Evolutionary conservation across 2,113 vertebrate genomes (phyloP), one percentile per base, ranked within the genome.

Genomic region (Perccottus glenii): DNA sequence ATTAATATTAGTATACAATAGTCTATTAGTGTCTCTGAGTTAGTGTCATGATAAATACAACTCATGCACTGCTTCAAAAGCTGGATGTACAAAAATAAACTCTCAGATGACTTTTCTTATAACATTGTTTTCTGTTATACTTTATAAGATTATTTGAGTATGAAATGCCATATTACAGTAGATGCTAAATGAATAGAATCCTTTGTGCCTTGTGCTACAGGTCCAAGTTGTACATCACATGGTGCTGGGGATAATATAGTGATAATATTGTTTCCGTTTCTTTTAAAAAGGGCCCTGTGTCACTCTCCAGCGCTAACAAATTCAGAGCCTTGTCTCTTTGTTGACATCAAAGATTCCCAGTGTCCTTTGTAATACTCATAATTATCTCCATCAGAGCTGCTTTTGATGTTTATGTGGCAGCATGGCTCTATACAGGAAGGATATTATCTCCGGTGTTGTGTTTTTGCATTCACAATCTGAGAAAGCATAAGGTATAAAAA

Each of bases 331-430:
- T 71, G 62, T 71, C 57, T 78, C 71, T 70, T 73, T 82, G 70
- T 79, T 77, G 55, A 73, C 75, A 83, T 87, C 75, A 87, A 81
- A 72, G 72, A 73, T 73, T 49, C 64, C 47, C 55, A 16, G 56
- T 75, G 64, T 83, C 60, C 73, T 82, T 85, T 76, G 52, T 84
- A 76, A 78, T 73, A 66, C 75, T 71, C 46, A 67, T 78, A 82
- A 85, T 78, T 83, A 73, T 78, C 58, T 64, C 55, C 75, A 81
- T 80, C 78, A 75, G 60, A 63, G 59, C 35, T 6, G 44, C 11
- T 70, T 75, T 83, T 85, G 85, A 87, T 77, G 72, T 80, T 58
- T 64, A 75, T 57, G 40, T 51, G 16, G 58, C 64, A 43, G 61
- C 45, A 77, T 70, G 46, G 67, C 63, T 11, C 16, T 19, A 11